These are phyloP conservation scores for Rhinopomastus cyanomelas DNA, from an alignment of 2,113 vertebrate genomes.

Conservation along the genomic window DNA sequence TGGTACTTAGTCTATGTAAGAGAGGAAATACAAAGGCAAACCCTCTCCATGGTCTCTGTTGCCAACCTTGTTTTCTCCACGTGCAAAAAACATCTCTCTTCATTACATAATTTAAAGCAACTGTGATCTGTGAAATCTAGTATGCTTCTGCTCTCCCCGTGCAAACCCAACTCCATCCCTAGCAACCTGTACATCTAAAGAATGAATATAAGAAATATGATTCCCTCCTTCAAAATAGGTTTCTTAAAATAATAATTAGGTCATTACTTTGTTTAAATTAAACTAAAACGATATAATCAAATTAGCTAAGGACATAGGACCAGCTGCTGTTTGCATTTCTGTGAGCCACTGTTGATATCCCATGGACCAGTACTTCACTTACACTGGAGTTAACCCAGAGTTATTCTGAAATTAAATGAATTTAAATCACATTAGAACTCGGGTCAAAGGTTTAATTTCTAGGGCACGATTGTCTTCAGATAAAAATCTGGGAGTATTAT, in stretches of 20 bases:
- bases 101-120: constrained; percentile 29
- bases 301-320: constrained; percentile 18
- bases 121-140: constrained; percentile 15
- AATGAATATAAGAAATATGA: constrained; percentile 7
- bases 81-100: not conserved
- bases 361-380: not conserved
- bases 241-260: constrained; percentile 47
- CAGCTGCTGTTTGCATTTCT: constrained; percentile 32
- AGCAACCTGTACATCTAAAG: not conserved
- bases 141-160: not conserved
- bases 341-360: not conserved
- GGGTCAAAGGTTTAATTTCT: not conserved
- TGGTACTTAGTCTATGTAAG: not conserved
- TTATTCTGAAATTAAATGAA: not conserved
- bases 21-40: not conserved
- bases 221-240: not conserved
- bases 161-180: not conserved
- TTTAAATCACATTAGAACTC: constrained; percentile 7
- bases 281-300: constrained; percentile 19
- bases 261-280: constrained; percentile 25
- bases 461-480: not conserved
- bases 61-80: not conserved
- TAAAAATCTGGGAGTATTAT: not conserved
- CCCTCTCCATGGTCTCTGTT: not conserved
- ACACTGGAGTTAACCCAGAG: not conserved